Conservation (phyloP, 37 sponge, comb jelly and placozoan genomes). For the Geodia barretti region DNA sequence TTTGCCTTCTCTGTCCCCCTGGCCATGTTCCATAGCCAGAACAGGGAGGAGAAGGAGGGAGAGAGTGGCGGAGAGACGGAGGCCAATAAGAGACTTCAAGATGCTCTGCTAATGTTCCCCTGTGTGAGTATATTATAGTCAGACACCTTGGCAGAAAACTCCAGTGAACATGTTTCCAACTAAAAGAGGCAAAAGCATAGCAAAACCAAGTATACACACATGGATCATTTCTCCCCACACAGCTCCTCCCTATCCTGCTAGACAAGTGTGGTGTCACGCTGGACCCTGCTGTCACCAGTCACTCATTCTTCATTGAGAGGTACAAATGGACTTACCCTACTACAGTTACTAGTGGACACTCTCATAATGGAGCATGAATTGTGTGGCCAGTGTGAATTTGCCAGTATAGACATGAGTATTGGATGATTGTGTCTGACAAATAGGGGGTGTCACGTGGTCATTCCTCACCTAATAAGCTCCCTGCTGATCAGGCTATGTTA, state of each 20-base stretch:
- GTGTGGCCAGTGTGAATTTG: too few relatives aligned
- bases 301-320: constrained; percentile 27
- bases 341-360: too few relatives aligned
- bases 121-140: constrained; percentile 49
- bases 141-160: too few relatives aligned
- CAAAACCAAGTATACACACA: constrained; percentile 6
- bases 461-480: too few relatives aligned
- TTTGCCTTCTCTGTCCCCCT: constrained; percentile 89
- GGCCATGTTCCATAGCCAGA: constrained; percentile 72
- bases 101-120: constrained; percentile 87
- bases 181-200: too few relatives aligned
- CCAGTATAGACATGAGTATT: too few relatives aligned
- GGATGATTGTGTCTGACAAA: too few relatives aligned
- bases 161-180: too few relatives aligned
- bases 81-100: constrained; percentile 62
- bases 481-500: too few relatives aligned
- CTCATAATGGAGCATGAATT: too few relatives aligned
- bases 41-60: not conserved
- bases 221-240: not conserved
- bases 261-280: constrained; percentile 85
- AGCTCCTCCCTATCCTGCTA: constrained; percentile 70
- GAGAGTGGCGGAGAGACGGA: not conserved
- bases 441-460: too few relatives aligned
- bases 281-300: constrained; percentile 40
- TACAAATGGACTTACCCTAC: too few relatives aligned